Evolutionary conservation across 2,113 vertebrate genomes (phyloP).

Genomic region (Columbina picui): DNA sequence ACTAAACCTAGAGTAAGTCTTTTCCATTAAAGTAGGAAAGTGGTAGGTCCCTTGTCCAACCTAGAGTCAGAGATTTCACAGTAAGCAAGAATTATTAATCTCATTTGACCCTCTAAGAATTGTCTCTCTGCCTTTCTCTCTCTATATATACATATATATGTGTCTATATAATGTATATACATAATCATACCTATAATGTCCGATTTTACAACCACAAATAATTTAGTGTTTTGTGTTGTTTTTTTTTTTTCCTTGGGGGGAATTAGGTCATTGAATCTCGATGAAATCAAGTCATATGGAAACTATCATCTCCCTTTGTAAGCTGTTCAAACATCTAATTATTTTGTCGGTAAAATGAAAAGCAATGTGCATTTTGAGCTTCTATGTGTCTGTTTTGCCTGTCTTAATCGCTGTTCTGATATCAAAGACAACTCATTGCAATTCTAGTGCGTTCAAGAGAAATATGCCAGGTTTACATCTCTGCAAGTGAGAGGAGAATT

Average conservation of each 20-base stretch:
- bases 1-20: background rate
- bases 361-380: background rate
- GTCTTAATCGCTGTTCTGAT: background rate
- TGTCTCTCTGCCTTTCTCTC: background rate
- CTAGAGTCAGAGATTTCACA: background rate
- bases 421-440: background rate
- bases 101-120: background rate
- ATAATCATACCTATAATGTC: background rate
- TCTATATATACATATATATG: no score
- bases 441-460: background rate
- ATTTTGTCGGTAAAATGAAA: background rate
- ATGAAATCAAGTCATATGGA: background rate
- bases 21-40: background rate
- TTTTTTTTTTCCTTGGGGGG: no score
- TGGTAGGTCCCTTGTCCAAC: background rate
- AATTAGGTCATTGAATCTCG: background rate
- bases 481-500: background rate
- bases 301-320: background rate
- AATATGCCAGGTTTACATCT: background rate
- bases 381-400: background rate
- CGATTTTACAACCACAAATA: background rate
- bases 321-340: background rate
- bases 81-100: background rate
- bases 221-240: no score
- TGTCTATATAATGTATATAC: background rate